Base-by-base conservation (phyloP, 2,888 invertebrate species). In the Scaptomyza tumidula region DNA sequence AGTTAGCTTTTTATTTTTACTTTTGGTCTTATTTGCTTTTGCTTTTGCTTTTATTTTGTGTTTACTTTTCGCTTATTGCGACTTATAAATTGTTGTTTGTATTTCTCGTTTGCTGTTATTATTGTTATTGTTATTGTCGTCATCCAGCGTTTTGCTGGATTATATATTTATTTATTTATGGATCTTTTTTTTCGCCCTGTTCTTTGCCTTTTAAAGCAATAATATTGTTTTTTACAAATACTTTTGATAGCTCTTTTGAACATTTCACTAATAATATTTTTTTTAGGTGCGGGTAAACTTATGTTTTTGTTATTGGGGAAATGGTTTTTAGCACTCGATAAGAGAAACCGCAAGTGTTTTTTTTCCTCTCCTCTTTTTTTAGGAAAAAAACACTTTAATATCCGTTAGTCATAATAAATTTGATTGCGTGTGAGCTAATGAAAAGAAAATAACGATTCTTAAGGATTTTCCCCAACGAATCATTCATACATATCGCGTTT, bases 11-110 rank as follows among this genome's bases (percentile, higher is more conserved):
- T 46, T 5, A 29, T 9, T 29, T 33, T 33, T 2, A 50, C 24
- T 54, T 62, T 33, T 44, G 45, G 10, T 45, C 48, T 53, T 37
- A 14, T 39, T 14, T 59, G 4, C 16, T 44, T 37, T 16, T 45
- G 35, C 67, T 44, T n/a, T 39, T 57, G 55, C 27, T 44, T 74
- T 76, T 63, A 46, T 71, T 69, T 77, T 48, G 29, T 61, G 58
- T 81, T 74, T 77, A 71, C 69, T 73, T 75, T 87, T 71, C 79
- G 82, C 82, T 81, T 86, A 85, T 87, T 86, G 90, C 86, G 89
- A 80, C 87, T 84, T 86, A 80, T 71, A 70, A 71, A 83, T 61
- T 61, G 52, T 70, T 78, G 75, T 80, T 86, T 73, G 70, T 66
- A 45, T 70, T 63, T 58, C 54, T 37, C 53, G 44, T 33, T 57